Base-by-base conservation (phyloP, 2,888 invertebrate genomes). In the Hirudinaria manillensis region DNA sequence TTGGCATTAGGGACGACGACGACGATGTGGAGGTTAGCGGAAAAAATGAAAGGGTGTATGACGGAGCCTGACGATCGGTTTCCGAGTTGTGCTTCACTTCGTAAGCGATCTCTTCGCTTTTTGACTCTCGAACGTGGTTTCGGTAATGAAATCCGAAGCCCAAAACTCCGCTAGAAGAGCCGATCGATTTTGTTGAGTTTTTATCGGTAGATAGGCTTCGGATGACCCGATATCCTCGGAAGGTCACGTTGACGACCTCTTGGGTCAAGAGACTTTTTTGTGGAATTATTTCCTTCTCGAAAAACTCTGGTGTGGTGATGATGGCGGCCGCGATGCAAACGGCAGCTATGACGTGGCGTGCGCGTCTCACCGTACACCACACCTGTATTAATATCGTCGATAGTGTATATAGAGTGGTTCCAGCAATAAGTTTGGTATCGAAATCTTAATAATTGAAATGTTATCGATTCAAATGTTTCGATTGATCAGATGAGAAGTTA, bases 331-430 rank as follows among this genome's bases (percentile, higher is more conserved):
- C 85, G 21, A 89, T 80, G 79, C 88, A 88, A 32, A 89, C 88
- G 45, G 87, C 82, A 74, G 88, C 84, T 75, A 90, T 90, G 78
- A 90, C 89, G 81, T 88, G 87, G 83, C 89, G 89, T 29, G 91
- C 91, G 79, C 90, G 86, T 70, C 89, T 87, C 81, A 90, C 90
- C 0, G 91, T 91, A 84, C 90, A 91, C 80, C 89, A 77, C 32
- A 79, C 88, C 84, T 89, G 68, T 68, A 34, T 24, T 89, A 65
- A 29, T 7, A 45, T 45, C 16, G 16, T 45, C 16, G 45, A 45
- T 45, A 45, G 16, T 16, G 16, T 3, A 38, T 38, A 45, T 16
- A 45, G 16, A n/a, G n/a, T n/a, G n/a, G n/a, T n/a, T n/a, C n/a
- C n/a, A n/a, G n/a, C n/a, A n/a, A n/a, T n/a, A n/a, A n/a, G n/a